Percentiles rank a stretch among this genome's conserved stretches.
Evolutionary conservation across 2,797 vertebrate genomes (phyloP).

Genomic region (Coregonus sp.): DNA sequence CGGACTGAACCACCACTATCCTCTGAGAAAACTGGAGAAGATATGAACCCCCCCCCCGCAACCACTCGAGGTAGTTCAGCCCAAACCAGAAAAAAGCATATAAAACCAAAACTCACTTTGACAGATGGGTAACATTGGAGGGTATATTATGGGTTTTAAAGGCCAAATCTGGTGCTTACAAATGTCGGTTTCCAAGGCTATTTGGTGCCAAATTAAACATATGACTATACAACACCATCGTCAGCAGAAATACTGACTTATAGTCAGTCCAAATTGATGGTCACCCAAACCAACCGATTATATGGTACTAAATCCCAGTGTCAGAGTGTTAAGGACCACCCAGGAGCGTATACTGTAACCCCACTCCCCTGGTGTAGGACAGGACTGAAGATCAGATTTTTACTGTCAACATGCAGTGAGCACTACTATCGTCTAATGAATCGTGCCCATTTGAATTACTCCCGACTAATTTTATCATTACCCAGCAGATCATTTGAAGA

Average conservation of each 20-base stretch:
- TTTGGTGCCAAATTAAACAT: neutral
- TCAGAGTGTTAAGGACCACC: conserved; percentile 43
- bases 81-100: conserved; percentile 26
- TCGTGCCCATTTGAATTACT: neutral
- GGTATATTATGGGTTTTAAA: conserved; percentile 3
- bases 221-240: neutral
- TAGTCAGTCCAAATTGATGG: conserved; percentile 5
- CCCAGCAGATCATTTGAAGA: neutral
- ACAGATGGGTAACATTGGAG: conserved; percentile 31
- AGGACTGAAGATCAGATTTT: conserved; percentile 4
- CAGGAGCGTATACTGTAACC: conserved; percentile 17
- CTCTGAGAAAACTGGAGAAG: conserved; percentile 18
- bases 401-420: neutral
- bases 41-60: neutral
- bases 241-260: conserved; percentile 3
- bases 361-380: conserved; percentile 15
- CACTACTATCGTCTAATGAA: too few relatives aligned
- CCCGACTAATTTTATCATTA: neutral
- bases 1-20: conserved; percentile 29
- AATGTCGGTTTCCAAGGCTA: neutral
- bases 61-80: conserved; percentile 6
- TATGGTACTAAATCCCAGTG: conserved; percentile 28
- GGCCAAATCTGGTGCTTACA: neutral
- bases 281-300: conserved; percentile 9
- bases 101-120: conserved; percentile 19